phyloP scores from a whole-genome alignment of 2,113 vertebrate genomes.

The Aleadryas rufinucha region DNA sequence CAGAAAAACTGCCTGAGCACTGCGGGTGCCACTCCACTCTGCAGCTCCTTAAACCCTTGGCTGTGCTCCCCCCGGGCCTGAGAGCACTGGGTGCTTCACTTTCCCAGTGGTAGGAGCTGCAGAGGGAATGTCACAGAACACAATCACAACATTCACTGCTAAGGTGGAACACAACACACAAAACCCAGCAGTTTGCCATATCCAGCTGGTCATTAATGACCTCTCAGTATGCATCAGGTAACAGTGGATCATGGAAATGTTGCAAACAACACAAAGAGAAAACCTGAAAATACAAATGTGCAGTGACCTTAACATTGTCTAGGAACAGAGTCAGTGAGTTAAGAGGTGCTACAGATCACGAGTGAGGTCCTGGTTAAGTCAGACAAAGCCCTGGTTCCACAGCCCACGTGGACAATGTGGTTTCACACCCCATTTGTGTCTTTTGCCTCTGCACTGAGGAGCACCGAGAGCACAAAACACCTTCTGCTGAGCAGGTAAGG shows the following conservation, averaged over 20 bases:
- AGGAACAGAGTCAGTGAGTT: not conserved
- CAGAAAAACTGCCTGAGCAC: not conserved
- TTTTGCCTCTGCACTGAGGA: not conserved
- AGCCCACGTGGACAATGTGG: not conserved
- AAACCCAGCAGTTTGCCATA: not conserved
- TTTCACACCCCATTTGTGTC: accelerated
- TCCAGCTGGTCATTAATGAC: not conserved
- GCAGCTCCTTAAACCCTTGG: not conserved
- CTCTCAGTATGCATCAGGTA: not conserved
- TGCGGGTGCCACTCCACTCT: not conserved
- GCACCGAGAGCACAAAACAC: not conserved
- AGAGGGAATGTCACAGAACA: not conserved
- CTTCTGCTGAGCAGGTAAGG: not conserved
- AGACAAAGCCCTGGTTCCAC: not conserved
- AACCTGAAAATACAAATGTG: not conserved
- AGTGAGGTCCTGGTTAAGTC: not conserved
- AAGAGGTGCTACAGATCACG: not conserved
- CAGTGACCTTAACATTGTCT: not conserved
- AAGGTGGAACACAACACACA: not conserved
- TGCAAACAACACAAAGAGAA: not conserved
- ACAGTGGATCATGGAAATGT: not conserved
- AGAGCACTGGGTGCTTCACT: not conserved
- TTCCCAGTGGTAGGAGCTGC: not conserved
- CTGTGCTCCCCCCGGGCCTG: not conserved
- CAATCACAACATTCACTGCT: not conserved